Conservation (phyloP, 2,888 invertebrate genomes). For the Pardosa pseudoannulata region DNA sequence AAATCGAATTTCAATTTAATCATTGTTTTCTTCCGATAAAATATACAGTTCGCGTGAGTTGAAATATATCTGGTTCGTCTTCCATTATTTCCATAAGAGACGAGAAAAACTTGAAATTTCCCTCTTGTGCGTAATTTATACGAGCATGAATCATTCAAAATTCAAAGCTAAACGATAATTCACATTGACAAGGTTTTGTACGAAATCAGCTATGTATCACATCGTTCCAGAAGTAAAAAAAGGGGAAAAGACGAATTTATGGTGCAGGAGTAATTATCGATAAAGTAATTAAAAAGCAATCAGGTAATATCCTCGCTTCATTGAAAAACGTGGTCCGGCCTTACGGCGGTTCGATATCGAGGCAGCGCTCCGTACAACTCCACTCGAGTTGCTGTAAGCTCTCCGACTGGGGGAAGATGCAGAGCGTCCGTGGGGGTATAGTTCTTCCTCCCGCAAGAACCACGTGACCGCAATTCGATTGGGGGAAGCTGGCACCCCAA, state of each 20-base stretch:
- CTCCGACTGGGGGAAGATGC: constrained; percentile 7
- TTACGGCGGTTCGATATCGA: neutral
- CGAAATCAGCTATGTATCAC: neutral
- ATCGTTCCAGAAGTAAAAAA: constrained; percentile 1
- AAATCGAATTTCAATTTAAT: too few relatives aligned
- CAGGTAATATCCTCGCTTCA: constrained; percentile 29
- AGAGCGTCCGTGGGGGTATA: neutral
- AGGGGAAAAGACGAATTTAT: neutral
- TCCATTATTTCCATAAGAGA: too few relatives aligned
- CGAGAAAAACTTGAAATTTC: too few relatives aligned
- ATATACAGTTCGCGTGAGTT: too few relatives aligned
- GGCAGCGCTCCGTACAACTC: neutral
- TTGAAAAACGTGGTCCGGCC: neutral
- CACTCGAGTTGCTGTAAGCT: neutral
- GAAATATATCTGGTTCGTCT: too few relatives aligned
- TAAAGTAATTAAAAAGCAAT: constrained; percentile 71
- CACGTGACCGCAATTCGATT: constrained; percentile 54
- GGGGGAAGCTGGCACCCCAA: neutral
- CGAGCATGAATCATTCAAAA: neutral
- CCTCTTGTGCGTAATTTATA: neutral
- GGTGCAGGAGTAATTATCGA: constrained; percentile 36
- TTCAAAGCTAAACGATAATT: neutral
- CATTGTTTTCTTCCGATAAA: too few relatives aligned
- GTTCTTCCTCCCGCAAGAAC: neutral
- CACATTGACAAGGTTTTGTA: neutral